Evolutionary conservation across 2,797 vertebrate genomes (phyloP).

Genomic region (Pitangus sulphuratus): DNA sequence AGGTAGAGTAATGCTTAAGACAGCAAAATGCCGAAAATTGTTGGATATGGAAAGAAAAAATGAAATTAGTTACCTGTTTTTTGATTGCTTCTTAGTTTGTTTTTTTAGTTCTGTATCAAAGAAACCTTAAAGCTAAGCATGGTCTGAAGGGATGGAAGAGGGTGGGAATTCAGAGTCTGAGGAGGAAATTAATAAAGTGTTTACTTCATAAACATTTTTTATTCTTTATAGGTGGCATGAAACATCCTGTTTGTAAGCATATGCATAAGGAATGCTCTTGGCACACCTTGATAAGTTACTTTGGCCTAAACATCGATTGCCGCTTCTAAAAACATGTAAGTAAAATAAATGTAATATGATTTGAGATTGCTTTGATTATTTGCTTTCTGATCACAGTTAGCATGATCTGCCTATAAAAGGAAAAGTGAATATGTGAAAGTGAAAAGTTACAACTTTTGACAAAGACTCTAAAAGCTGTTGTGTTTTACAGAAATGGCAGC

Average conservation of each 20-base stretch:
- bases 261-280: constrained; percentile 79
- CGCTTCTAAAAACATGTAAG: constrained; percentile 78
- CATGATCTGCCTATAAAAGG: background rate
- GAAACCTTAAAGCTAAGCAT: background rate
- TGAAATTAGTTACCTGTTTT: background rate
- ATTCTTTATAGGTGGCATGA: constrained; percentile 70
- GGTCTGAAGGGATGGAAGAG: background rate
- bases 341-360: constrained; percentile 49
- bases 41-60: background rate
- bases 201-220: constrained; percentile 17
- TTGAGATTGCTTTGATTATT: constrained; percentile 5
- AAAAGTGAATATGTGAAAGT: background rate
- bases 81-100: background rate
- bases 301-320: constrained; percentile 72
- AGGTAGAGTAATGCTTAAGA: background rate
- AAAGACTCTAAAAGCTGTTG: constrained; percentile 20
- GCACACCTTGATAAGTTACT: constrained; percentile 75
- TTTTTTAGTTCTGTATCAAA: background rate
- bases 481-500: constrained; percentile 81
- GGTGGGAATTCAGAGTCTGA: background rate
- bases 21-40: background rate
- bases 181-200: background rate
- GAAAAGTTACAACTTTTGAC: background rate
- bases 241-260: constrained; percentile 60
- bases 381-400: background rate